Evolutionary conservation across 2,888 invertebrate species (phyloP).

Genomic region (Suillia variegata): DNA sequence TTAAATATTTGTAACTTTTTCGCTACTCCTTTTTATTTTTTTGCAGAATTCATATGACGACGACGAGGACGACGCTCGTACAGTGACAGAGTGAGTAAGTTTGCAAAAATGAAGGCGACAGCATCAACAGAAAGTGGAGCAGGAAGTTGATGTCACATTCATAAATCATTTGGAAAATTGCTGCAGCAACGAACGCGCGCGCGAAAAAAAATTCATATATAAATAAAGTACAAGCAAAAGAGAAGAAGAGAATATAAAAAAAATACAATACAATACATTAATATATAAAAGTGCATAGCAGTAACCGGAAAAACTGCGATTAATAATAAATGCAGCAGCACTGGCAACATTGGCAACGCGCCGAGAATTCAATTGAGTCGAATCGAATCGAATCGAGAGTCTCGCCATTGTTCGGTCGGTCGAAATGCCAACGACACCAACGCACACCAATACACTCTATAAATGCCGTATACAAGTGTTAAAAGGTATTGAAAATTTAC

Average conservation of each 20-base stretch:
- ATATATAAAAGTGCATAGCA: conserved; percentile 2
- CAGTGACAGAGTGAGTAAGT: background rate
- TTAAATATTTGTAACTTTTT: background rate
- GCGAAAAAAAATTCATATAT: background rate
- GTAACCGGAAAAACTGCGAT: conserved; percentile 49
- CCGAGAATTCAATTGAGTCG: background rate
- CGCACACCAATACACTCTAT: too few relatives aligned
- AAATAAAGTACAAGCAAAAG: conserved; percentile 4
- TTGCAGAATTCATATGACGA: too few relatives aligned
- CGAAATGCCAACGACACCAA: background rate
- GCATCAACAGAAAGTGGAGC: conserved; percentile 30
- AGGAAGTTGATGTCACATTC: conserved; percentile 58
- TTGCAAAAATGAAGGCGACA: background rate
- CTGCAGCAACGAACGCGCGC: conserved; percentile 29
- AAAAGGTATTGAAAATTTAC: too few relatives aligned
- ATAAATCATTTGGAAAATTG: conserved; percentile 58
- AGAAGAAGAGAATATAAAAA: background rate
- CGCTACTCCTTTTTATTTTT: too few relatives aligned
- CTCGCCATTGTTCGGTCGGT: background rate
- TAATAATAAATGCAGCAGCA: conserved; percentile 51
- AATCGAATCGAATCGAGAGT: background rate
- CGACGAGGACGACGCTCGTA: too few relatives aligned
- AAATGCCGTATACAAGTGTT: too few relatives aligned
- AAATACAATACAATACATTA: conserved; percentile 7
- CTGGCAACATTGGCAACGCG: conserved; percentile 27